Conservation (phyloP, 1,140 invertebrate genomes). For the Diuraphis noxia region DNA sequence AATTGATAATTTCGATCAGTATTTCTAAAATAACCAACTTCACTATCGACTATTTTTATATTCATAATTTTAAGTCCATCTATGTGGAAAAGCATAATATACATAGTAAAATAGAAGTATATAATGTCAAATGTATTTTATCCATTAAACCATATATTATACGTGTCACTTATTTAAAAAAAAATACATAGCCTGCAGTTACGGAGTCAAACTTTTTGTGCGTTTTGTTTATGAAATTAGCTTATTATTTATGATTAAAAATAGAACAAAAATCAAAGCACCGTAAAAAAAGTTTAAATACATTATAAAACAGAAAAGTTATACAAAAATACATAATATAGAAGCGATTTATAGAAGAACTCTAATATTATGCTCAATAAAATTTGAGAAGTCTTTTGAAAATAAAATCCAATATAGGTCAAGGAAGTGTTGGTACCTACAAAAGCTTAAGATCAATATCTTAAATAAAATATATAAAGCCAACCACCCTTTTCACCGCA, state of each 20-base stretch:
- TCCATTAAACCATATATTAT: background rate
- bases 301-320: slow-evolving; percentile 19
- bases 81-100: background rate
- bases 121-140: background rate
- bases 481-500: slow-evolving; percentile 24
- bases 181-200: background rate
- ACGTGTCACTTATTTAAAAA: background rate
- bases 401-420: slow-evolving; percentile 10
- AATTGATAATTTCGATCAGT: background rate
- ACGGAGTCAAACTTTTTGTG: slow-evolving; percentile 2
- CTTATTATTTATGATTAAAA: slow-evolving; percentile 6
- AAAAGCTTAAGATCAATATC: background rate
- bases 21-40: background rate
- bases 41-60: background rate
- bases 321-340: slow-evolving; percentile 26
- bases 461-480: background rate
- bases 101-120: background rate
- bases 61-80: background rate
- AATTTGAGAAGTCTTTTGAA: background rate
- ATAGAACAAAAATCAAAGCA: slow-evolving; percentile 52
- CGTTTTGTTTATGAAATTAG: background rate
- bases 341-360: slow-evolving; percentile 22
- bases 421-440: background rate
- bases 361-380: background rate
- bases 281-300: slow-evolving; percentile 30